Percentiles rank a stretch among this genome's conserved stretches.
phyloP scores from a whole-genome alignment of 2,888 invertebrate species.

The Trachelus iudaicus region DNA sequence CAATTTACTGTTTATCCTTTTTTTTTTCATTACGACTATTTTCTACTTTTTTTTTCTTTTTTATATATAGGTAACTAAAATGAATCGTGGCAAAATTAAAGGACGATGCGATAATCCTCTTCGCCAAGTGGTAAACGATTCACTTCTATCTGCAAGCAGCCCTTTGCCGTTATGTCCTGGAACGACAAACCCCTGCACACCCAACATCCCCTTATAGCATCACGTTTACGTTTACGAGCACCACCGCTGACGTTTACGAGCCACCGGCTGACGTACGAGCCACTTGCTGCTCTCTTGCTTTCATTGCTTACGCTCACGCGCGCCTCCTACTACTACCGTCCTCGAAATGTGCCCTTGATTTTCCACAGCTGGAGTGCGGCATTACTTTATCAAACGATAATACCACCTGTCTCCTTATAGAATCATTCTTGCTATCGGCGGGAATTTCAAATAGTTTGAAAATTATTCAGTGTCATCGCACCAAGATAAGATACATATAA shows the following conservation, averaged over 20 bases:
- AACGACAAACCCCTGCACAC: slow-evolving; percentile 50
- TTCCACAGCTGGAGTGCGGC: slow-evolving; percentile 20
- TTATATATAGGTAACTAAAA: background rate
- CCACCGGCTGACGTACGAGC: slow-evolving; percentile 67
- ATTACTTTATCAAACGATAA: slow-evolving; percentile 9
- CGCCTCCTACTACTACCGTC: slow-evolving; percentile 41
- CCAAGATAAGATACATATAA: background rate
- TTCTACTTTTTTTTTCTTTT: background rate
- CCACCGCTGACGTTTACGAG: slow-evolving; percentile 66
- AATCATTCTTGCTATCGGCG: background rate
- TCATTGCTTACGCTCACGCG: slow-evolving; percentile 61
- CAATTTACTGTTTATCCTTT: too few species aligned
- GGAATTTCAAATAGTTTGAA: background rate
- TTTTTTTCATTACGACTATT: too few species aligned
- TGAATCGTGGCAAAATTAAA: background rate
- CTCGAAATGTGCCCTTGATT: slow-evolving; percentile 51
- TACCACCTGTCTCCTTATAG: background rate
- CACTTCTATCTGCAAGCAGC: slow-evolving; percentile 45
- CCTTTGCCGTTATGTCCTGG: slow-evolving; percentile 55
- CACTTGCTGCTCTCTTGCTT: slow-evolving; percentile 64
- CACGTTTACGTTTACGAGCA: slow-evolving; percentile 65
- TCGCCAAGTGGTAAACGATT: slow-evolving; percentile 37
- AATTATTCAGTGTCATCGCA: background rate
- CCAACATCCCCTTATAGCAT: slow-evolving; percentile 64
- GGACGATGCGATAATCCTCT: background rate